Base-by-base conservation (phyloP, 2,113 vertebrate genomes). In the Bujurquina vittata region DNA sequence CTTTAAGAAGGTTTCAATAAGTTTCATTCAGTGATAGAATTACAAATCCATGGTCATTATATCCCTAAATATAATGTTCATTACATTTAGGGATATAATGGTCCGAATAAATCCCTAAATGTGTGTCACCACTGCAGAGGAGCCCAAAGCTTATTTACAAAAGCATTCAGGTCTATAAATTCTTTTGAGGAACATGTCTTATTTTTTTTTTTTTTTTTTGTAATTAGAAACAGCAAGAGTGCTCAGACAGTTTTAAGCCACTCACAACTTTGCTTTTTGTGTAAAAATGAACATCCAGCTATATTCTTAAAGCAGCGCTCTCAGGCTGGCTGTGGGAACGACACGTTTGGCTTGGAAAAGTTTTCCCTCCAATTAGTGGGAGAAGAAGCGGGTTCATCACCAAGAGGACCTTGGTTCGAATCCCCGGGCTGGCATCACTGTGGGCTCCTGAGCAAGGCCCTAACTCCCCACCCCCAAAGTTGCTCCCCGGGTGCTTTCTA, bases 291-390 rank as follows among this genome's bases (percentile, higher is more conserved):
- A 83, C 46, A 26, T 26, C 29, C 49, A 52, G 20, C 23, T 43
- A 56, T 81, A 7, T 60, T 35, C 59, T 46, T 63, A 18, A 61
- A 75, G 79, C 40, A 73, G 79, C 67, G 72, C 59, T 86, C 84
- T 84, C 75, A 88, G 58, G 33, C 80, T 7, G 10, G 15, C 11
- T 40, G n/a, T 56, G 26, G 49, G 75, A 76, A 85, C 35, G 72
- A 57, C 37, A 14, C 82, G 82, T 87, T 89, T 88, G 26, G 14
- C 35, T 91, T 88, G 81, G 85, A 88, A 54, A 40, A 10, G 46
- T 29, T 62, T 58, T 67, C 61, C 15, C 15, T 46, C 26, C 79
- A 80, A 87, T 81, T 46, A 72, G 5, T 26, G 3, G 26, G 26
- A 26, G 26, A 26, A 26, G 26, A 26, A 26, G 26, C 2, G 26